Evolutionary conservation across 2,888 invertebrate genomes (phyloP), one percentile per base, ranked within the genome.

Genomic region (Koerneria pararmatus): DNA sequence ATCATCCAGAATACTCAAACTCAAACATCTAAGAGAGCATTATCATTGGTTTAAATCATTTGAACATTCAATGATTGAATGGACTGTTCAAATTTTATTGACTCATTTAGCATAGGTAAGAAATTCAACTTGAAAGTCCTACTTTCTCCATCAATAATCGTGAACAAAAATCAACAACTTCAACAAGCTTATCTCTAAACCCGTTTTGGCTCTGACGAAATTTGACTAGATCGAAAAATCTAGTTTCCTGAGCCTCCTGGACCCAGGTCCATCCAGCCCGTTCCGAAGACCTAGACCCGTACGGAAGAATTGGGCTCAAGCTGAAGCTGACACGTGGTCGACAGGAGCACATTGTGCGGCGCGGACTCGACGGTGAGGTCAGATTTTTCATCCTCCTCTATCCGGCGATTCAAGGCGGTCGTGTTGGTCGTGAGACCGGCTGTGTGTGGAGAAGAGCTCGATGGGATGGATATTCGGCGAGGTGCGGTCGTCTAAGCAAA

Each of bases 361-460:
- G 83, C 78, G 35, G 82, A 82, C 67, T 83, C 82, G 41, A 83
- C 82, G 6, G 83, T 83, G 34, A 82, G 68, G 69, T 83, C 83
- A 68, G 79, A 79, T 67, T 82, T 80, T 63, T 82, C 80, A 67
- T 82, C 80, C 31, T 82, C 80, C 62, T 80, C 81, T 65, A 75
- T 74, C 63, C 74, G 67, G 65, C 72, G n/a, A n/a, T n/a, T n/a
- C n/a, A n/a, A n/a, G n/a, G n/a, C n/a, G n/a, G n/a, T n/a, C n/a
- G n/a, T n/a, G n/a, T n/a, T n/a, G n/a, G n/a, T n/a, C n/a, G n/a
- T 62, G 35, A 31, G 34, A 19, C 51, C 51, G 22, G 53, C 75
- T 27, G 72, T 58, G 56, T 74, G 76, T 19, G 76, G 76, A 15
- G 75, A 75, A 64, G 73, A 74, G 34, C 70, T 71, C 8, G n/a